These are phyloP conservation scores for Xerus rutilus DNA, from an alignment of 2,797 vertebrate species.

Conservation along the genomic window DNA sequence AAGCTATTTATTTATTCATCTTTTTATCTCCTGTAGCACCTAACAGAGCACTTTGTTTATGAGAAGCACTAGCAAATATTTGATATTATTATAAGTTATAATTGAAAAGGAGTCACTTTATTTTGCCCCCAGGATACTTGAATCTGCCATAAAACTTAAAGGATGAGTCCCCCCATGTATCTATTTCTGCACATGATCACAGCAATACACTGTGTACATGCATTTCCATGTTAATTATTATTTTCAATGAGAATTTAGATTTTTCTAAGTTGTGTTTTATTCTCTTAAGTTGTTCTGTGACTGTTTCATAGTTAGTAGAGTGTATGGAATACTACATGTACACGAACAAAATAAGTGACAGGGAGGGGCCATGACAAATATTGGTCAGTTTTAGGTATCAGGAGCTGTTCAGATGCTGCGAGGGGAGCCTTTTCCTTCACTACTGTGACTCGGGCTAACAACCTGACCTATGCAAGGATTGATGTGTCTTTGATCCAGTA, in stretches of 20 bases:
- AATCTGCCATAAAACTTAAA: not conserved
- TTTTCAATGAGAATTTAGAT: not conserved
- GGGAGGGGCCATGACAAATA: not conserved
- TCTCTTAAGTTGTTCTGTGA: not conserved
- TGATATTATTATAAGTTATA: conserved; percentile 17
- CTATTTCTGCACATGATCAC: not conserved
- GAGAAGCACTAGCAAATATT: not conserved
- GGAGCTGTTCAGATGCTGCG: not conserved
- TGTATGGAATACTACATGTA: not conserved
- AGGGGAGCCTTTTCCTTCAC: not conserved
- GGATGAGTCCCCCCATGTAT: not conserved
- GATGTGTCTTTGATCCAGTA: not conserved
- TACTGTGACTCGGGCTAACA: not conserved
- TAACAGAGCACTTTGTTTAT: not conserved
- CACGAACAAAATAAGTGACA: not conserved
- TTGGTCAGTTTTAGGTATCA: not conserved
- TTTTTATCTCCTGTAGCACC: conserved; percentile 22
- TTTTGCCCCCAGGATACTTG: not conserved
- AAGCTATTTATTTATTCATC: not conserved
- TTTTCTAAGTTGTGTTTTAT: conserved; percentile 15
- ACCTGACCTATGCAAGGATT: not conserved
- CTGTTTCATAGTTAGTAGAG: not conserved
- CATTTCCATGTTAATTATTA: not conserved
- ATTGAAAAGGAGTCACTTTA: conserved; percentile 1
- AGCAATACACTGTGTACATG: not conserved